Base-by-base conservation (phyloP, 1,140 invertebrate species). In the Hestina assimilis region DNA sequence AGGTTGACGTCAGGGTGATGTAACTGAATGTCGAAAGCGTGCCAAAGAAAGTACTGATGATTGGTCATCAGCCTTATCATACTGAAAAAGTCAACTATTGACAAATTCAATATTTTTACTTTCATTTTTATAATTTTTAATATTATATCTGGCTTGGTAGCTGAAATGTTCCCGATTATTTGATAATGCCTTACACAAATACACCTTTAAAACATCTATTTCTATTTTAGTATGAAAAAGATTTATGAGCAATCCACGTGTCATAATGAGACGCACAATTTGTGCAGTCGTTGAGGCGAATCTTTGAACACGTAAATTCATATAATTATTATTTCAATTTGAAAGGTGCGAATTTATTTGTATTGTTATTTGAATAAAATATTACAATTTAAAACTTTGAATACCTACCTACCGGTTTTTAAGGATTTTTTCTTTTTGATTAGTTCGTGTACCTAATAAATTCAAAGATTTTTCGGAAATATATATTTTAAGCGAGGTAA, bases 1-100 rank as follows among this genome's bases (percentile, higher is more conserved):
- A 66, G 55, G 70, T 72, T 85, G 79, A 83, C 82, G 77, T 83
- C 76, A 79, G 54, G 61, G 59, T 85, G 79, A 82, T 82, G 82
- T 85, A 85, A 83, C 72, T 59, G 56, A 54, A 53, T 52, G 59
- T 57, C 53, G 59, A 70, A 73, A 75, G 48, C 70, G 66, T 79
- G 79, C 78, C 76, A 83, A 83, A 71, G 57, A 47, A 53, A 60
- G 47, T 51, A 55, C 63, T 64, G 69, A 69, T 69, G 72, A 69
- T 64, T 46, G 58, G 53, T 59, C 52, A 54, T 61, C 56, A 64
- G 29, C 51, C 33, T 57, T 40, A 31, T 38, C 11, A 24, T 19
- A 21, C 15, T 0, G 15, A 9, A 1, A 2, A 28, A 12, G 11
- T 4, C 15, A 14, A 21, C 15, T 19, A n/a, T n/a, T n/a, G n/a